Evolutionary conservation across 1,140 invertebrate genomes (phyloP).

Genomic region (Drosophila lini): DNA sequence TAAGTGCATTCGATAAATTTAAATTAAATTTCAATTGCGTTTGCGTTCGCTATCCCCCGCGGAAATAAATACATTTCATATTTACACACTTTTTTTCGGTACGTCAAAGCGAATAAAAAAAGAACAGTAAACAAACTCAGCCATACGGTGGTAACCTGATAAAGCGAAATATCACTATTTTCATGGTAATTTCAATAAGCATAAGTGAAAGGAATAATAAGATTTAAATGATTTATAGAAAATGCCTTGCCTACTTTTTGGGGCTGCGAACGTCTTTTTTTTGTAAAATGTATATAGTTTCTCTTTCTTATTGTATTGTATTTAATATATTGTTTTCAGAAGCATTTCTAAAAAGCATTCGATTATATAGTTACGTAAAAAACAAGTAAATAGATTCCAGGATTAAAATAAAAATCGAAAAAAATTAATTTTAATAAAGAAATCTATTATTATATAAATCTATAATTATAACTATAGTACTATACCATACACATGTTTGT

Average conservation of each 20-base stretch:
- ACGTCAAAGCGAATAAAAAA: slow-evolving; percentile 3
- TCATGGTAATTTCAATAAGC: neutral
- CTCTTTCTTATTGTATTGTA: neutral
- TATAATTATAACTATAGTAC: neutral
- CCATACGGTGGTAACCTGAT: neutral
- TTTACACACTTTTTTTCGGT: neutral
- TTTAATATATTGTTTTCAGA: neutral
- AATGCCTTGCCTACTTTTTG: slow-evolving; percentile 7
- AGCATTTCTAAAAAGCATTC: no score
- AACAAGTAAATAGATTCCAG: no score
- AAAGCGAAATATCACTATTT: neutral
- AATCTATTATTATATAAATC: no score
- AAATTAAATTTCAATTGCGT: slow-evolving; percentile 18
- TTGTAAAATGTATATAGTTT: neutral
- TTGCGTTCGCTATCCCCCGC: neutral
- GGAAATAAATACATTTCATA: slow-evolving; percentile 17
- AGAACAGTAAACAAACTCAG: neutral
- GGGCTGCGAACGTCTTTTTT: neutral
- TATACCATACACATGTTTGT: neutral
- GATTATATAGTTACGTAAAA: no score
- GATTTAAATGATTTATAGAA: neutral
- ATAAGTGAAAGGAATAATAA: neutral
- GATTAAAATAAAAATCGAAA: no score
- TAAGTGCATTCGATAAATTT: slow-evolving; percentile 32
- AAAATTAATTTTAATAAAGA: no score